Evolutionary conservation across 2,888 invertebrate genomes (phyloP), one percentile per base, ranked within the genome.

Genomic region (Drosophila koepferae): DNA sequence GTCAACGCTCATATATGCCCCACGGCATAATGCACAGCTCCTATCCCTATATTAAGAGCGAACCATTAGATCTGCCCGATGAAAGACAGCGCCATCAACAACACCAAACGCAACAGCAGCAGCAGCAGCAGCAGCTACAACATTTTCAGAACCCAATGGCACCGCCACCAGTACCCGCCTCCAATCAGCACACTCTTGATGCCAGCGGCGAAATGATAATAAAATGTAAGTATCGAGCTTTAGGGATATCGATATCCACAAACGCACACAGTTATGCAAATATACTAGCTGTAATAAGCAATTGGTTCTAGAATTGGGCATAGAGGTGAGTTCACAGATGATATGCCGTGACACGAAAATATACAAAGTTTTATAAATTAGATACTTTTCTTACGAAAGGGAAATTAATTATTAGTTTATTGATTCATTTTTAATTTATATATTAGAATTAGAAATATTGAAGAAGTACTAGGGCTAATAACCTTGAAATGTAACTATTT

Each of bases 21-120:
- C 83, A 84, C 51, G 59, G 58, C 28, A 54, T 88, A 61, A 88
- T 83, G 83, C 69, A 80, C 41, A 59, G 72, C 55, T 72, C 72
- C 41, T 86, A 89, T 88, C 83, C 90, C 16, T 89, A 86, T 63
- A 92, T 91, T 34, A 91, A 91, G 69, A 87, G 89, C 72, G 90
- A 91, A 51, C 86, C 91, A 55, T 62, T 90, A 71, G 91, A 92
- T 56, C 74, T 73, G 49, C 28, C 73, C 43, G 77, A 76, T 54
- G 79, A 81, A 62, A 77, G 76, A 72, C 81, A 77, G 55, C 74
- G 74, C 12, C 76, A 36, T 66, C 75, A 77, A 31, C 77, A 77
- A 55, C 70, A 69, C 14, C 55, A 56, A 31, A 16, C 36, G 6
- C 74, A 73, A 5, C 77, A 73, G 7, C 77, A 73, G 28, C 77